These are phyloP conservation scores for Oryzias curvinotus DNA, from an alignment of 2,113 vertebrate genomes.

Conservation along the genomic window DNA sequence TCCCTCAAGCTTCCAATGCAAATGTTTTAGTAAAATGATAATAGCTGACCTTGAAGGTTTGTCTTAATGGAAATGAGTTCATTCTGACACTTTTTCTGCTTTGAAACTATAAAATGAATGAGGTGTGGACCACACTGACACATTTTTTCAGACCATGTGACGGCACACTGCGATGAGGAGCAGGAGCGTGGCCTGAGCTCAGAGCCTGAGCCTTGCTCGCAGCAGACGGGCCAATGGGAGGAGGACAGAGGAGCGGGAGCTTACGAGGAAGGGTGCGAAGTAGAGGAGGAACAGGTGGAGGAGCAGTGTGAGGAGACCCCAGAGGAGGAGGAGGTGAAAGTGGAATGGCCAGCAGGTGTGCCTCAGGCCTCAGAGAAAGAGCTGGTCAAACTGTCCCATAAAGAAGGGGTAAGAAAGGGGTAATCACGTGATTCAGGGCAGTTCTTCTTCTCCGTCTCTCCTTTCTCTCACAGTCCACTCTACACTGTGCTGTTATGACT, in stretches of 20 bases:
- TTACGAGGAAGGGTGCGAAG: constrained; percentile 53
- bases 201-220: not conserved
- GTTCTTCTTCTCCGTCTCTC: not conserved
- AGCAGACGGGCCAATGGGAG: not conserved
- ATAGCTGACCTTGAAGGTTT: too few species aligned
- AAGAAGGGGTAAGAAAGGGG: constrained; percentile 83
- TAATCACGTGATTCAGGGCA: not conserved
- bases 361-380: constrained; percentile 87
- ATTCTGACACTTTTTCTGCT: too few species aligned
- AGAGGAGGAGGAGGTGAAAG: constrained; percentile 68
- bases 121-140: too few species aligned
- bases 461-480: too few species aligned
- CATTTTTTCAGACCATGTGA: not conserved
- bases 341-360: constrained; percentile 74
- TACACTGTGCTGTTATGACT: too few species aligned
- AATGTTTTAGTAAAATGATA: too few species aligned
- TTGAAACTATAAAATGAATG: too few species aligned
- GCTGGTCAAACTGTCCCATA: constrained; percentile 86
- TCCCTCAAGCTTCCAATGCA: too few species aligned
- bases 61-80: too few species aligned
- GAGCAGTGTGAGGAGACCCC: constrained; percentile 66
- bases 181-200: constrained; percentile 11
- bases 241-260: constrained; percentile 19
- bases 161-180: not conserved
- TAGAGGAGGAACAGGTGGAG: constrained; percentile 59